Evolutionary conservation across 64 coral and sea anemone species (phyloP), one percentile per base, ranked within the genome.

Genomic region (Porites lutea): DNA sequence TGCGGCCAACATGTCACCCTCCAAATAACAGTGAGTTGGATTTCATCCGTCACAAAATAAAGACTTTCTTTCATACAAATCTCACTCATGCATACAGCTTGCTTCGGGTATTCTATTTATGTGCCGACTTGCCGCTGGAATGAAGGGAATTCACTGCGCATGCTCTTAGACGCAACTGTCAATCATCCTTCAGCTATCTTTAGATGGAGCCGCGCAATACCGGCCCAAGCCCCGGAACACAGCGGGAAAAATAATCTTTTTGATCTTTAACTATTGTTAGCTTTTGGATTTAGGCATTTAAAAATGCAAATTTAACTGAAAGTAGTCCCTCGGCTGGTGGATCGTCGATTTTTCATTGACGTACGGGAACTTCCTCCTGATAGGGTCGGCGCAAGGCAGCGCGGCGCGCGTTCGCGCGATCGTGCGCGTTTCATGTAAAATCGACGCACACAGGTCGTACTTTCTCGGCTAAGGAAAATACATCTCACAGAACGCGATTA

Each of bases 71-170:
- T 50, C 61, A 46, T 52, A 6, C 21, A 50, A 84, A 21, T 81
- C 46, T 15, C 81, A 84, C 18, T 84, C 81, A 84, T 68, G 46
- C 63, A 68, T 50, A n/a, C 69, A 68, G 19, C 14, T 67, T 84
- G 14, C 81, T 22, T 61, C 47, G 81, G 63, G 81, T 68, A 52
- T 84, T 52, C 63, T 52, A 52, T 84, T 84, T 84, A 52, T 84
- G 48, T 7, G 62, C 46, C 63, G 81, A 8, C 51, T 52, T n/a
- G 64, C 64, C 20, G 16, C 8, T 21, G 81, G 81, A 84, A 84
- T 84, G 63, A 53, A 47, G 48, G 48, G 62, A 68, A 84, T 69
- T 63, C 47, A 52, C 44, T 67, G 18, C 81, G 81, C 81, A 84
- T 84, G 81, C 48, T 23, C 16, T 22, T 0, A 8, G 11, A 4